Percentiles rank a stretch among this genome's conserved stretches.
These are phyloP conservation scores for Trachymyrmex septentrionalis DNA, from an alignment of 1,140 invertebrate species.

Conservation along the genomic window DNA sequence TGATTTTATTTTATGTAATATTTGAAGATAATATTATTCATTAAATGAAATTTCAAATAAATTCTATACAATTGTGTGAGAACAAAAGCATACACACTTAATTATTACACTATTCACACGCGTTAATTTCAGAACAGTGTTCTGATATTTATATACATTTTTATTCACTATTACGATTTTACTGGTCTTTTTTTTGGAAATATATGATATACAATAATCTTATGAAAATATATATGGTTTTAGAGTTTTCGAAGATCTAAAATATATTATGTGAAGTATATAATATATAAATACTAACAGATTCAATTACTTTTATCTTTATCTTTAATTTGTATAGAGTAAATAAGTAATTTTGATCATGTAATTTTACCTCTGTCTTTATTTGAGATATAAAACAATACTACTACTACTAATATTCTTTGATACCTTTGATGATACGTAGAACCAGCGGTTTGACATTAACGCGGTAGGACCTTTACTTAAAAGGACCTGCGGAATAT, in stretches of 20 bases:
- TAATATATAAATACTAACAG: too few species aligned
- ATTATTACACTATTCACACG: not conserved
- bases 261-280: not conserved
- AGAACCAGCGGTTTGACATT: constrained; percentile 23
- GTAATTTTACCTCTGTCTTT: constrained; percentile 7
- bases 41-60: not conserved
- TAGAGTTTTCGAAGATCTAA: not conserved
- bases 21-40: not conserved
- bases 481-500: constrained; percentile 27
- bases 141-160: not conserved
- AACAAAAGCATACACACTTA: not conserved
- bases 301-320: constrained; percentile 1
- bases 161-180: not conserved
- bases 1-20: not conserved
- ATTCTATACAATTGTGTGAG: not conserved
- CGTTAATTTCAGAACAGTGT: not conserved
- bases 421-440: constrained; percentile 36
- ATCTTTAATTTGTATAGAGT: not conserved
- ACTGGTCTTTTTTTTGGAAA: not conserved
- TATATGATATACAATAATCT: not conserved
- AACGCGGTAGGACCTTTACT: constrained; percentile 26
- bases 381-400: not conserved
- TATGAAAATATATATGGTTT: not conserved
- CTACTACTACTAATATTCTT: constrained; percentile 9
- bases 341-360: not conserved